Conservation (phyloP, 2,888 invertebrate genomes). For the Meta bourneti region DNA sequence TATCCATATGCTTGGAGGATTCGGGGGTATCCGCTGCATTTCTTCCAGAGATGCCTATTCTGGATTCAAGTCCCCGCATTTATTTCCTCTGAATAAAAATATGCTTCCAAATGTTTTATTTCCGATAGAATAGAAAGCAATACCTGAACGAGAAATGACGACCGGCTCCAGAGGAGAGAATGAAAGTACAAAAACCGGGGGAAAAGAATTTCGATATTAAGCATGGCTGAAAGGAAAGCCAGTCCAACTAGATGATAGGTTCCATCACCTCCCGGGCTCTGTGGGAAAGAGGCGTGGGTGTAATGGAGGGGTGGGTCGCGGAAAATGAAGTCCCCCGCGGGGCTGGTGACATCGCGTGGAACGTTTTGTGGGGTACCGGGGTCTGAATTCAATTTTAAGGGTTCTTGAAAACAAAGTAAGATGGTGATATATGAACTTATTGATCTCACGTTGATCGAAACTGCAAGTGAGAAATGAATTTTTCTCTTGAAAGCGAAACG, state of each 20-base stretch:
- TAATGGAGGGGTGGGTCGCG: no score
- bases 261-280: background rate
- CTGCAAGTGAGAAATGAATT: no score
- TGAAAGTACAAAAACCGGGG: background rate
- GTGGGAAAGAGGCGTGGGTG: background rate
- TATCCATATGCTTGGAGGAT: no score
- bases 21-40: no score
- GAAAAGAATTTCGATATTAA: conserved; percentile 38
- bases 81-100: no score
- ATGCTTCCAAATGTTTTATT: background rate
- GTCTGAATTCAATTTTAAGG: background rate
- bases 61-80: no score
- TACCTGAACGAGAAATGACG: background rate
- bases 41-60: no score
- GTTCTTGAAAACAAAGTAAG: background rate
- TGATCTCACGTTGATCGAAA: background rate
- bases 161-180: background rate
- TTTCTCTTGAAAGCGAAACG: no score
- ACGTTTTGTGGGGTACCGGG: background rate
- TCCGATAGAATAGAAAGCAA: background rate
- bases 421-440: background rate
- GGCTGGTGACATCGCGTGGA: no score
- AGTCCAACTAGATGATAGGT: background rate
- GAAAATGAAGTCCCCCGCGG: no score
- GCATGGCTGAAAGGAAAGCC: conserved; percentile 11